These are phyloP conservation scores for Charaxes varanes DNA, from an alignment of 1,140 invertebrate genomes.

Conservation along the genomic window DNA sequence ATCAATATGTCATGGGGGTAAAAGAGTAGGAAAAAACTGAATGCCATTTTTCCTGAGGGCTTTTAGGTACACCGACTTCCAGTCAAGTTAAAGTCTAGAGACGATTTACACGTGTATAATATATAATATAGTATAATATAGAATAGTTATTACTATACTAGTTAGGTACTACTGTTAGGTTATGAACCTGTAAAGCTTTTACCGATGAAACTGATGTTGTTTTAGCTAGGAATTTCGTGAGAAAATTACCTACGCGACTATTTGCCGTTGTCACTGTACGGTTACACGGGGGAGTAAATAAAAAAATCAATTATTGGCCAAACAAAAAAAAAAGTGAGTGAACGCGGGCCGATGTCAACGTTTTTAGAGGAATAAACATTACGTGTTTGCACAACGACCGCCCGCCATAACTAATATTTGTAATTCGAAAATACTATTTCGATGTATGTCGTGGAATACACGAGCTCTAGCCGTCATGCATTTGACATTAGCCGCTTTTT, in stretches of 20 bases:
- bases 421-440: constrained; percentile 72
- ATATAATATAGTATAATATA: no score
- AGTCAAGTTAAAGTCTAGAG: no score
- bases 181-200: no score
- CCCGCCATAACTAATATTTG: constrained; percentile 68
- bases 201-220: constrained; percentile 13
- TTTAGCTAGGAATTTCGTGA: constrained; percentile 33
- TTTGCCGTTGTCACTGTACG: constrained; percentile 45
- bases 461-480: constrained; percentile 41
- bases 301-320: constrained; percentile 66
- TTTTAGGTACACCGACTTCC: no score
- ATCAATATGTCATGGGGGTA: no score
- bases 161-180: no score
- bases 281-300: constrained; percentile 57
- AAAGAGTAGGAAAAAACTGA: no score
- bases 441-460: constrained; percentile 67
- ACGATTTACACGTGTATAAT: no score
- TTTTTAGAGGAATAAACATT: constrained; percentile 72
- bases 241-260: constrained; percentile 43
- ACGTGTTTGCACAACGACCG: constrained; percentile 65
- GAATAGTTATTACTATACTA: no score
- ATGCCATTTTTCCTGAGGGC: no score
- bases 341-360: constrained; percentile 54
- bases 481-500: constrained; percentile 64
- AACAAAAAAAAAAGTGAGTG: constrained; percentile 69